These are phyloP conservation scores for Aradus depressus DNA, from an alignment of 2,888 invertebrate species.

Conservation along the genomic window DNA sequence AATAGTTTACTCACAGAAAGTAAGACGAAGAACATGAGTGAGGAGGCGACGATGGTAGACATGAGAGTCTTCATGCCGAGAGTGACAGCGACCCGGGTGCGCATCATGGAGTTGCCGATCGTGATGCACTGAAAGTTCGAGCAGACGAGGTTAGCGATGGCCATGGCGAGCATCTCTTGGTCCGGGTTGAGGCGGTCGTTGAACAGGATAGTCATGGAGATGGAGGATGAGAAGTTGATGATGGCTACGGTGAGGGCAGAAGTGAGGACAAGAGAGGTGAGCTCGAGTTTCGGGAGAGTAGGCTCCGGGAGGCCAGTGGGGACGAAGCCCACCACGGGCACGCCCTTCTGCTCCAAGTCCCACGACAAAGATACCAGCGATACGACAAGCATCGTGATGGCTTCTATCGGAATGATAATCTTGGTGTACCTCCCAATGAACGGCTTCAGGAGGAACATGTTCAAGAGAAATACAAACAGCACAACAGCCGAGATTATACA, in stretches of 20 bases:
- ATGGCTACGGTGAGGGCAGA: constrained; percentile 18
- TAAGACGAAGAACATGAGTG: constrained; percentile 19
- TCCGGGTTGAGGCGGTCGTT: constrained; percentile 17
- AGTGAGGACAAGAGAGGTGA: constrained; percentile 5
- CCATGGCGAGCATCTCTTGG: constrained; percentile 26
- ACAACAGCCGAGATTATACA: constrained; percentile 17
- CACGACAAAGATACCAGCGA: constrained; percentile 20
- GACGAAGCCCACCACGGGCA: constrained; percentile 18
- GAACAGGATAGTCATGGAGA: constrained; percentile 23
- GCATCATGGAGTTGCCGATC: constrained; percentile 27
- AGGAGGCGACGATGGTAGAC: constrained; percentile 18
- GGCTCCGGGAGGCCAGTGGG: constrained; percentile 15
- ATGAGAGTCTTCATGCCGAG: constrained; percentile 22
- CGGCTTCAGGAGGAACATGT: constrained; percentile 18
- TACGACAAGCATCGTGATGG: constrained; percentile 17
- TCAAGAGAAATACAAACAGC: constrained; percentile 13
- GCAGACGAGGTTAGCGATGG: constrained; percentile 22
- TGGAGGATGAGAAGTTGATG: constrained; percentile 22
- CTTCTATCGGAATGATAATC: constrained; percentile 23
- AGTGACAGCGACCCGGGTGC: constrained; percentile 23
- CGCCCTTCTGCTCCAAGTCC: constrained; percentile 13
- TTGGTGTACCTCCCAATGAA: constrained; percentile 17
- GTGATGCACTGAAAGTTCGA: constrained; percentile 24
- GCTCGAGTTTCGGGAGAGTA: constrained; percentile 1
- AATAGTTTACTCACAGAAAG: constrained; percentile 21